Percentiles rank a stretch among this genome's conserved stretches.
Conservation (phyloP, 2,888 invertebrate genomes). For the Lithophane socia region DNA sequence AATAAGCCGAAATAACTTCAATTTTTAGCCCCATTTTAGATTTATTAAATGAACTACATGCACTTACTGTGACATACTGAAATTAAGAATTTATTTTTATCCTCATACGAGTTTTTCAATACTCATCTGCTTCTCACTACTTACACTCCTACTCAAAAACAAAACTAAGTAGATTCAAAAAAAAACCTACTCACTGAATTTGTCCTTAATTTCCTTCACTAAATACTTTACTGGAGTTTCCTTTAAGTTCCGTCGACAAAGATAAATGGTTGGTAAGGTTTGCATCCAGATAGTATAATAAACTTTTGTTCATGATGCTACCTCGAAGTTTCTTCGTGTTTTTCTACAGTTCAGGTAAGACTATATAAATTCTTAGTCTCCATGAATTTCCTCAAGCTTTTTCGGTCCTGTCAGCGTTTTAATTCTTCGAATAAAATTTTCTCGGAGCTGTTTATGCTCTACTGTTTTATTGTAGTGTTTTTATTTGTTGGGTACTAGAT, state of each 20-base stretch:
- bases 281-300: slow-evolving; percentile 82
- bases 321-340: slow-evolving; percentile 68
- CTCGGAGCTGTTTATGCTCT: slow-evolving; percentile 42
- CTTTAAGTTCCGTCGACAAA: slow-evolving; percentile 77
- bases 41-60: not conserved
- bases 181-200: slow-evolving; percentile 72
- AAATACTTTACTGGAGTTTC: slow-evolving; percentile 76
- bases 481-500: slow-evolving; percentile 40
- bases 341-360: slow-evolving; percentile 73
- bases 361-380: slow-evolving; percentile 75
- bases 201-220: slow-evolving; percentile 79
- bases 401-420: slow-evolving; percentile 68
- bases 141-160: slow-evolving; percentile 20
- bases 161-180: slow-evolving; percentile 70
- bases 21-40: too few species aligned
- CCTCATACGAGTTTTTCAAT: not conserved
- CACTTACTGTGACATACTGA: not conserved
- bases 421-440: slow-evolving; percentile 62
- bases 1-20: too few species aligned
- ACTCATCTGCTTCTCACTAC: not conserved
- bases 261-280: slow-evolving; percentile 80
- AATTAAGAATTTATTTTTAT: not conserved
- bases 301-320: slow-evolving; percentile 78
- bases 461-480: slow-evolving; percentile 49
- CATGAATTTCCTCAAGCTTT: slow-evolving; percentile 63